These are phyloP conservation scores for Clivina fossor DNA, from an alignment of 2,888 invertebrate species.

Conservation along the genomic window DNA sequence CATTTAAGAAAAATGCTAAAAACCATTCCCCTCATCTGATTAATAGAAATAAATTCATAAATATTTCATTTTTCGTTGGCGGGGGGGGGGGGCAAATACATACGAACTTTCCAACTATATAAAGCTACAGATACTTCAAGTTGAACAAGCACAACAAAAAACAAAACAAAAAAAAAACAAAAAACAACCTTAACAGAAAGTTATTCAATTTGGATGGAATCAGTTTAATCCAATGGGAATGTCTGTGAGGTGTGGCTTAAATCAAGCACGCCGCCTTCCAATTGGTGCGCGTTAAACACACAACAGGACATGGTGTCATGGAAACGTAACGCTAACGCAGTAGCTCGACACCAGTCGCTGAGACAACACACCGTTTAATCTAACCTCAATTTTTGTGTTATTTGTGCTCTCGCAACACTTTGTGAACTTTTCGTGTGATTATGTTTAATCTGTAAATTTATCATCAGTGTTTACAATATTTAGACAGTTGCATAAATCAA, in stretches of 20 bases:
- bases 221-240: constrained; percentile 55
- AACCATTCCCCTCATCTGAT: too few species aligned
- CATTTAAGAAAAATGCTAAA: too few species aligned
- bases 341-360: constrained; percentile 46
- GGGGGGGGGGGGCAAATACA: constrained; percentile 24
- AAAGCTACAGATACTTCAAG: neutral
- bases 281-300: constrained; percentile 47
- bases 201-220: constrained; percentile 55
- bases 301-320: constrained; percentile 50
- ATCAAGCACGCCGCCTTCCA: constrained; percentile 33
- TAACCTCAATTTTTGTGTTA: too few species aligned
- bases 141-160: neutral
- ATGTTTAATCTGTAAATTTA: too few species aligned
- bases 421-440: too few species aligned
- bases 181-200: constrained; percentile 53
- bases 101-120: too few species aligned
- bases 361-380: constrained; percentile 38
- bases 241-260: constrained; percentile 48
- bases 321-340: constrained; percentile 51
- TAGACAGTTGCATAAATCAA: too few species aligned
- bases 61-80: too few species aligned
- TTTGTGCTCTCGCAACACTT: too few species aligned
- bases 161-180: constrained; percentile 37
- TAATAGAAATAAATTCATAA: too few species aligned
- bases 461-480: too few species aligned